Percentiles rank a stretch among this genome's conserved stretches.
These are phyloP conservation scores for Trypoxylon attenuatum DNA, from an alignment of 2,888 invertebrate genomes.

Conservation along the genomic window DNA sequence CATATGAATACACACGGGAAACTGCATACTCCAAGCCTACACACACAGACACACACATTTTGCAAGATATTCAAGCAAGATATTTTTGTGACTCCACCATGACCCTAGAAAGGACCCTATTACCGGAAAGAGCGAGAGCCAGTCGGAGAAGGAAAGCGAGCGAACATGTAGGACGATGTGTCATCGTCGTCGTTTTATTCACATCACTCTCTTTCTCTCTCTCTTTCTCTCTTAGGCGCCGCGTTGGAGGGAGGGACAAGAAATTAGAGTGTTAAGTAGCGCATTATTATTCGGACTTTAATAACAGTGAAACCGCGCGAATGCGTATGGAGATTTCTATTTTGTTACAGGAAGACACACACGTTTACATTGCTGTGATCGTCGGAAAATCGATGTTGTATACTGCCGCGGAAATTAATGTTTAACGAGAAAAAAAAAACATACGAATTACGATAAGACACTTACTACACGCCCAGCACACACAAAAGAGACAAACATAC, in stretches of 20 bases:
- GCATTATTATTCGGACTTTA: constrained; percentile 68
- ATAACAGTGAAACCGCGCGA: constrained; percentile 60
- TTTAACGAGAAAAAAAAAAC: constrained; percentile 4
- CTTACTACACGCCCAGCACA: too few relatives aligned
- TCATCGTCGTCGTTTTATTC: constrained; percentile 47
- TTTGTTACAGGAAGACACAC: constrained; percentile 73
- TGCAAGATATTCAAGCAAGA: constrained; percentile 62
- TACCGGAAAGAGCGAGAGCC: constrained; percentile 31
- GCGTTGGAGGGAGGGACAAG: constrained; percentile 9
- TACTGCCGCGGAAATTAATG: constrained; percentile 33
- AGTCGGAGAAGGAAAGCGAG: constrained; percentile 25
- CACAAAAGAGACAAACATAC: constrained; percentile 4
- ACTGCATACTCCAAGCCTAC: constrained; percentile 24
- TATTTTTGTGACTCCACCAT: constrained; percentile 70
- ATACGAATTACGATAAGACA: not conserved
- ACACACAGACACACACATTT: constrained; percentile 32
- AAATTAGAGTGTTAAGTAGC: constrained; percentile 51
- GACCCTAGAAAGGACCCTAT: constrained; percentile 44
- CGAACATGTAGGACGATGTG: too few relatives aligned
- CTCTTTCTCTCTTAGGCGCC: constrained; percentile 43
- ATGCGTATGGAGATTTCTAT: constrained; percentile 74
- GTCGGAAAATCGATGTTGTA: constrained; percentile 47
- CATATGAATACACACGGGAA: constrained; percentile 9
- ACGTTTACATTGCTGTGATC: constrained; percentile 66
- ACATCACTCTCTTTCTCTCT: too few relatives aligned